A percentile compares a stretch with the other conserved stretches of the same genome.
Conservation (phyloP, 1,140 invertebrate species). For the Trachymyrmex septentrionalis region DNA sequence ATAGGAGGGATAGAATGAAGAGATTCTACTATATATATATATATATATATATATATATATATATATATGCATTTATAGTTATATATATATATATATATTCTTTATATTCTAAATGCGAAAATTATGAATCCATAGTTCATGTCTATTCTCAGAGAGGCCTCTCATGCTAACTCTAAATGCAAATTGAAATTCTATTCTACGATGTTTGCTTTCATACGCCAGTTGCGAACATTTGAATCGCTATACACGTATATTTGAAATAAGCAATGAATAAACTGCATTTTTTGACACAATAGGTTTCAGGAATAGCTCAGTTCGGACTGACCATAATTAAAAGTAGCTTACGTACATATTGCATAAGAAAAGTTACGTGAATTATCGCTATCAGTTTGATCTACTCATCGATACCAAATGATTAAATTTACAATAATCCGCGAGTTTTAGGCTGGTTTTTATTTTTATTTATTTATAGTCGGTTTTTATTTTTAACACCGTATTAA, state of each 20-base stretch:
- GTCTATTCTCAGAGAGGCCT: neutral
- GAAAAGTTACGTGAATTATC: neutral
- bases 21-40: neutral
- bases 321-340: neutral
- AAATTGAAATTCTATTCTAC: conserved; percentile 18
- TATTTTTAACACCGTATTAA: too few species aligned
- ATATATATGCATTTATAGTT: too few species aligned
- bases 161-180: neutral
- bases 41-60: neutral
- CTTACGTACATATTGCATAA: neutral
- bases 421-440: neutral
- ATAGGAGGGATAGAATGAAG: neutral
- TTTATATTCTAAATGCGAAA: neutral
- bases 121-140: neutral
- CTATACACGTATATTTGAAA: neutral
- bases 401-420: neutral
- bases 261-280: neutral
- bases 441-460: neutral
- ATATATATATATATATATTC: neutral
- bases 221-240: conserved; percentile 7
- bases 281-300: neutral
- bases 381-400: neutral
- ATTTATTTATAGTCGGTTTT: too few species aligned
- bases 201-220: neutral
- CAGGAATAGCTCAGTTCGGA: neutral